Conservation (phyloP, 2,113 vertebrate species). For the Nannobrachium achirus region DNA sequence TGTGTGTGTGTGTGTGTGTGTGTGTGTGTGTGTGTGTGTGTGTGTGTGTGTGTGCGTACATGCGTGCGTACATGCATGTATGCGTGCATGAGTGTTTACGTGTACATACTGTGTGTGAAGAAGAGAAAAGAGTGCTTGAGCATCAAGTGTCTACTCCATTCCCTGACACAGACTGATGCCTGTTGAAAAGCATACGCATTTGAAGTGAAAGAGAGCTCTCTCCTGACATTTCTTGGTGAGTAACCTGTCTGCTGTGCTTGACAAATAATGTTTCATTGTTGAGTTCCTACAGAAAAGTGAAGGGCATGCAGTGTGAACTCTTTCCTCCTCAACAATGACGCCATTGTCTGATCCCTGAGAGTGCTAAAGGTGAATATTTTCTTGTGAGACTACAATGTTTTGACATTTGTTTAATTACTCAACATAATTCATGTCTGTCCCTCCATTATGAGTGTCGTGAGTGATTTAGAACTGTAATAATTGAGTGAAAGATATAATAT, state of each 20-base stretch:
- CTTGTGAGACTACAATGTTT: too few relatives aligned
- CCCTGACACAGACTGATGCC: conserved; percentile 39
- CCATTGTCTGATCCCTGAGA: neutral
- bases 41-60: too few relatives aligned
- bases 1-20: too few relatives aligned
- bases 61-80: too few relatives aligned
- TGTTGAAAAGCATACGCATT: conserved; percentile 47
- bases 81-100: neutral
- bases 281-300: conserved; percentile 42
- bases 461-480: too few relatives aligned
- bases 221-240: conserved; percentile 65
- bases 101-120: neutral
- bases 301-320: conserved; percentile 39
- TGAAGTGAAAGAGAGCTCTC: conserved; percentile 52
- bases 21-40: too few relatives aligned
- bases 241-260: conserved; percentile 62
- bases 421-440: too few relatives aligned
- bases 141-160: conserved; percentile 40
- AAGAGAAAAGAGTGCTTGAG: conserved; percentile 12
- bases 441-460: too few relatives aligned
- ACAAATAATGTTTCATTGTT: conserved; percentile 63
- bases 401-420: too few relatives aligned
- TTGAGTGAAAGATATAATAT: too few relatives aligned
- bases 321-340: neutral
- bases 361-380: too few relatives aligned